Evolutionary conservation across 2,797 vertebrate genomes (phyloP), one percentile per base, ranked within the genome.

Genomic region (Cichlasoma orientale): DNA sequence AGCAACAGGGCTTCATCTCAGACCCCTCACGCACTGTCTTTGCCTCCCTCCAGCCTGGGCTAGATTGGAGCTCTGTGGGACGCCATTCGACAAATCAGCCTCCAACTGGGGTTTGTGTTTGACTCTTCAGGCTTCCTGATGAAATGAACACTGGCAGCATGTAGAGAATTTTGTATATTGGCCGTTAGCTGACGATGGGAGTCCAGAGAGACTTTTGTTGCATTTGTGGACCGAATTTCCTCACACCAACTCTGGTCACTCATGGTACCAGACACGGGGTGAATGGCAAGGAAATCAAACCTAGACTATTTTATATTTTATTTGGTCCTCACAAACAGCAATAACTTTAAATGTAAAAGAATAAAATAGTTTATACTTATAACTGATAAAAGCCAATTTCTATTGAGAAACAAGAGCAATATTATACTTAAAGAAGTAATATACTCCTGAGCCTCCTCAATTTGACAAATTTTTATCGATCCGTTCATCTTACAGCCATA

Each of bases 71-170:
- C 97, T 95, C 97, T 95, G 97, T 96, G 96, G 96, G 97, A 96
- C 95, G 94, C 96, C 96, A 90, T 95, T 97, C 93, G 95, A 94
- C 92, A 95, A 95, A 96, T 93, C 92, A 94, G 94, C 94, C 95
- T 78, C 96, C 96, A 94, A 92, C 96, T 95, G 96, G 91, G 96
- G 92, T 94, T 52, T 94, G 93, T 90, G 92, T 96, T 97, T 95
- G 94, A 96, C 95, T 97, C 93, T 94, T 96, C 94, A 95, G 94
- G 95, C 93, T 93, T 93, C 89, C 85, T 92, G 94, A 94, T 95
- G 93, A 96, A 97, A 97, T 97, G 84, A 93, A 94, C 92, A 90
- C 93, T 97, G 96, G 96, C 95, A 95, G 95, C 95, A 95, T 96
- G 95, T 93, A 95, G 83, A 95, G 95, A 95, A 92, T 94, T 95